Percentiles rank a stretch among this genome's conserved stretches.
Conservation (phyloP, 2,113 vertebrate species). For the Chloebia gouldiae region DNA sequence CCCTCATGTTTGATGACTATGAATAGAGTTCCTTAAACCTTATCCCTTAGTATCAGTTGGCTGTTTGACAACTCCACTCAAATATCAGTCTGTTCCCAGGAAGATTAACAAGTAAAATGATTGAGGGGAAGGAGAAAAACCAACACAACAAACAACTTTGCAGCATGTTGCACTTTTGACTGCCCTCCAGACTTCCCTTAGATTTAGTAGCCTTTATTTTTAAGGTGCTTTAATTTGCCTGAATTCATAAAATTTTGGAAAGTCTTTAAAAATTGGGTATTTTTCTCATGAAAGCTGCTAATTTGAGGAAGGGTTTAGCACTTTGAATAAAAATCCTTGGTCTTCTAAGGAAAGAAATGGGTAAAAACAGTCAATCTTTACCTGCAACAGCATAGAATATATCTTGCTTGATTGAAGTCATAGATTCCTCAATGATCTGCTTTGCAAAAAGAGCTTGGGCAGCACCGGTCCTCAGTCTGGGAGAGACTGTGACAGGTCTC, state of each 20-base stretch:
- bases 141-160: constrained; percentile 39
- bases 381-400: neutral
- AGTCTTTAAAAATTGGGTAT: neutral
- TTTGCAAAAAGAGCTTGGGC: neutral
- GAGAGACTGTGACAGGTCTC: neutral
- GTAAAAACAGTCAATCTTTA: neutral
- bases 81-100: constrained; percentile 75
- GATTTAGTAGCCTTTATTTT: constrained; percentile 6
- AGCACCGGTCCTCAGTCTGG: neutral
- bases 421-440: neutral
- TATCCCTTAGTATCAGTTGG: constrained; percentile 61
- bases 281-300: neutral
- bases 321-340: neutral
- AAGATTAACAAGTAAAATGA: constrained; percentile 71
- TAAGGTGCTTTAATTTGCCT: constrained; percentile 14
- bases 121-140: neutral
- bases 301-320: constrained; percentile 16
- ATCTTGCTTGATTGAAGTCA: neutral
- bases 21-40: constrained; percentile 53
- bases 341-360: neutral
- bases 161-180: constrained; percentile 17
- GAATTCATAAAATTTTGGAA: constrained; percentile 10
- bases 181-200: neutral
- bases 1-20: constrained; percentile 38
- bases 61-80: constrained; percentile 64